Evolutionary conservation across 2,113 vertebrate genomes (phyloP).

Genomic region (Pardalotus punctatus): DNA sequence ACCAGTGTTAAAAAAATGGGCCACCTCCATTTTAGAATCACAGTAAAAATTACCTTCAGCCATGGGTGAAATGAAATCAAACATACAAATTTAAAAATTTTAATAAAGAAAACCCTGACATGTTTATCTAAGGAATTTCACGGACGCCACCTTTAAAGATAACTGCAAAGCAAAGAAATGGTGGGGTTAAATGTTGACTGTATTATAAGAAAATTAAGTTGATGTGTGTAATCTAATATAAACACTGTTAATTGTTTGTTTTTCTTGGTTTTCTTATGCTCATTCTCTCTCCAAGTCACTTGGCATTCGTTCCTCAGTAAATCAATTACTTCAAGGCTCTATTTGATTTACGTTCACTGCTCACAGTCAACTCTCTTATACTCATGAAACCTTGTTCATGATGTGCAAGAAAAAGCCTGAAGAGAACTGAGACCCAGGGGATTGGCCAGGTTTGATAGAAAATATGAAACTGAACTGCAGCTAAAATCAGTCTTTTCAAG

Average conservation of each 20-base stretch:
- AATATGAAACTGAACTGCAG: background rate
- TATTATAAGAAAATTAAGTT: background rate
- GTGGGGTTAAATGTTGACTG: background rate
- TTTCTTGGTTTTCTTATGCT: background rate
- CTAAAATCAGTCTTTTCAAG: background rate
- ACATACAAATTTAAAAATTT: background rate
- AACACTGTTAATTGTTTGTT: conserved; percentile 3
- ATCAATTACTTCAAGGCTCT: background rate
- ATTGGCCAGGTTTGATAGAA: background rate
- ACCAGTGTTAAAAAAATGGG: background rate
- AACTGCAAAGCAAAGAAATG: background rate
- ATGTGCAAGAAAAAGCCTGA: background rate
- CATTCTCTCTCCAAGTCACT: background rate
- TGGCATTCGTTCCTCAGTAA: background rate
- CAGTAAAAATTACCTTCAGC: background rate
- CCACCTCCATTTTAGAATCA: background rate
- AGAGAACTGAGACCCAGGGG: background rate
- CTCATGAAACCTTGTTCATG: background rate
- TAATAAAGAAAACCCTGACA: background rate
- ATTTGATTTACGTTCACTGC: background rate
- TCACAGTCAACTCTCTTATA: background rate
- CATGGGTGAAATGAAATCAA: background rate
- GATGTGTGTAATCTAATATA: background rate
- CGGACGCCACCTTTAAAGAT: background rate
- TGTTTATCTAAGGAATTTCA: background rate